Conservation (phyloP, 92 coral and sea anemone genomes). For the Epizoanthus scotinus region DNA sequence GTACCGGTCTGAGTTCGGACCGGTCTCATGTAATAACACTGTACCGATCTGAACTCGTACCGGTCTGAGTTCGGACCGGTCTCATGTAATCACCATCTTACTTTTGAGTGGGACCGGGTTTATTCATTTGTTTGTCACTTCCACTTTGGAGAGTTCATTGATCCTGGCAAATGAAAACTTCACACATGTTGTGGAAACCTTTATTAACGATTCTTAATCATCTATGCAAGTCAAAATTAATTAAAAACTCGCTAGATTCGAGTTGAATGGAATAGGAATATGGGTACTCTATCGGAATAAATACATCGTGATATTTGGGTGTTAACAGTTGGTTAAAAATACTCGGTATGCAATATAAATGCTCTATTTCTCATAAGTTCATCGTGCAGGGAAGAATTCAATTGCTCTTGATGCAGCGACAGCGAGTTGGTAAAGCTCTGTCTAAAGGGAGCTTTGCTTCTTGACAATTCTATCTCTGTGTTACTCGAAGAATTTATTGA, state of each 20-base stretch:
- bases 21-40: too few relatives aligned
- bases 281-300: too few relatives aligned
- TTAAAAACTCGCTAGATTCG: too few relatives aligned
- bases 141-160: not conserved
- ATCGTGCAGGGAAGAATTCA: conserved; percentile 18
- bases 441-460: not conserved
- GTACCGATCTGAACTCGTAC: too few relatives aligned
- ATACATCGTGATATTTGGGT: not conserved
- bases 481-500: not conserved
- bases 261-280: too few relatives aligned
- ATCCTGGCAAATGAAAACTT: not conserved
- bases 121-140: not conserved
- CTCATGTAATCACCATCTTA: too few relatives aligned
- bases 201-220: too few relatives aligned
- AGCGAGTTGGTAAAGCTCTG: not conserved
- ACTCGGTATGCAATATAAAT: not conserved
- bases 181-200: too few relatives aligned
- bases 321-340: not conserved
- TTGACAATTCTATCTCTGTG: not conserved
- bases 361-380: conserved; percentile 25
- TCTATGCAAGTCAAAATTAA: too few relatives aligned
- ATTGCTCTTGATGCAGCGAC: not conserved
- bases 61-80: too few relatives aligned
- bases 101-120: too few relatives aligned
- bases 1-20: too few relatives aligned